These are phyloP conservation scores for Tribolium madens DNA, from an alignment of 1,140 invertebrate genomes.

Conservation along the genomic window DNA sequence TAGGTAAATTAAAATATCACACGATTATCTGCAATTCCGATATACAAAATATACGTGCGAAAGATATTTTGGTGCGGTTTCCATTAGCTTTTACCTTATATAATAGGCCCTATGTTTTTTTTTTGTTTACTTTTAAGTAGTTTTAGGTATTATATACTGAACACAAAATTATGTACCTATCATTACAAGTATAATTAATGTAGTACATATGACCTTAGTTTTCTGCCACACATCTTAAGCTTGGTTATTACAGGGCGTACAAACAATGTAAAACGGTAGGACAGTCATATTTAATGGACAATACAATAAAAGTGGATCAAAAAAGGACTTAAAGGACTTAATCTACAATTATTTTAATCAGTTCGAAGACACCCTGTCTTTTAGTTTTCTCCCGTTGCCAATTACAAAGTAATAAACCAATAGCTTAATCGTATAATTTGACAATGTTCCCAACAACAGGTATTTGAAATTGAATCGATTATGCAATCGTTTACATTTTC, in stretches of 20 bases:
- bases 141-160: slow-evolving; percentile 25
- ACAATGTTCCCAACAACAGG: slow-evolving; percentile 33
- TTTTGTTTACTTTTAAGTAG: background rate
- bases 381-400: slow-evolving; percentile 18
- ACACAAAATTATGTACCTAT: slow-evolving; percentile 23
- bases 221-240: slow-evolving; percentile 16
- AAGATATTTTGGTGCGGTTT: slow-evolving; percentile 42
- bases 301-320: slow-evolving; percentile 21
- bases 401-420: background rate
- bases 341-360: slow-evolving; percentile 44
- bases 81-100: slow-evolving; percentile 40
- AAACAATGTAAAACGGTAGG: background rate
- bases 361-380: slow-evolving; percentile 50
- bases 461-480: background rate
- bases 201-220: background rate
- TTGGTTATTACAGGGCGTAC: slow-evolving; percentile 1
- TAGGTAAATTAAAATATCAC: slow-evolving; percentile 40
- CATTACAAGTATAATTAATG: background rate
- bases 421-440: slow-evolving; percentile 17
- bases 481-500: background rate
- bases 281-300: slow-evolving; percentile 10
- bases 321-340: slow-evolving; percentile 39
- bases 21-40: slow-evolving; percentile 39
- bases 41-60: slow-evolving; percentile 51
- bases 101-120: slow-evolving; percentile 35